Conservation (phyloP, 2,113 vertebrate genomes). For the Halcyon senegalensis region DNA sequence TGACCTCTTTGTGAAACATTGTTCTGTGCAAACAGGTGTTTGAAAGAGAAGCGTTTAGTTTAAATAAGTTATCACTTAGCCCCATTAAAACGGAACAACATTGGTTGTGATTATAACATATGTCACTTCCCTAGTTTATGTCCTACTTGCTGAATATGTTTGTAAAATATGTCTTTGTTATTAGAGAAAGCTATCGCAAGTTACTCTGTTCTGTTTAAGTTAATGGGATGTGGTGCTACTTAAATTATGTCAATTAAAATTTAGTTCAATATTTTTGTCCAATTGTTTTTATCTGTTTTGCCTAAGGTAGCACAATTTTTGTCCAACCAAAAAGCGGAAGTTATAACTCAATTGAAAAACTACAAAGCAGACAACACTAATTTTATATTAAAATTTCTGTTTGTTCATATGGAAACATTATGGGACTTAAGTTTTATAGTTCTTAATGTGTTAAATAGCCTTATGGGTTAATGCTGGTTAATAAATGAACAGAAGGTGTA, state of each 20-base stretch:
- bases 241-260: neutral
- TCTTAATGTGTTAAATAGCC: neutral
- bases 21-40: neutral
- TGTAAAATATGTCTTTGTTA: neutral
- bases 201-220: neutral
- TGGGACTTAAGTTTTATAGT: neutral
- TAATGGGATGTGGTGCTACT: neutral
- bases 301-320: neutral
- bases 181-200: neutral
- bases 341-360: neutral
- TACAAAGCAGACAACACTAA: neutral
- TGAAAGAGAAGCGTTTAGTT: neutral
- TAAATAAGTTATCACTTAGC: neutral
- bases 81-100: neutral
- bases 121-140: neutral
- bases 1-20: neutral
- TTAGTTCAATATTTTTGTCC: neutral
- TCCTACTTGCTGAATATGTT: neutral
- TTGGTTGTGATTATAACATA: neutral
- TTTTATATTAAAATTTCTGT: neutral
- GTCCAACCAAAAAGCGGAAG: neutral
- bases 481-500: conserved; percentile 19
- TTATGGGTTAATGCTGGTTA: neutral
- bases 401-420: neutral
- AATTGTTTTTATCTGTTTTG: neutral